Evolutionary conservation across 2,797 vertebrate species (phyloP).

Genomic region (Carduelis carduelis): DNA sequence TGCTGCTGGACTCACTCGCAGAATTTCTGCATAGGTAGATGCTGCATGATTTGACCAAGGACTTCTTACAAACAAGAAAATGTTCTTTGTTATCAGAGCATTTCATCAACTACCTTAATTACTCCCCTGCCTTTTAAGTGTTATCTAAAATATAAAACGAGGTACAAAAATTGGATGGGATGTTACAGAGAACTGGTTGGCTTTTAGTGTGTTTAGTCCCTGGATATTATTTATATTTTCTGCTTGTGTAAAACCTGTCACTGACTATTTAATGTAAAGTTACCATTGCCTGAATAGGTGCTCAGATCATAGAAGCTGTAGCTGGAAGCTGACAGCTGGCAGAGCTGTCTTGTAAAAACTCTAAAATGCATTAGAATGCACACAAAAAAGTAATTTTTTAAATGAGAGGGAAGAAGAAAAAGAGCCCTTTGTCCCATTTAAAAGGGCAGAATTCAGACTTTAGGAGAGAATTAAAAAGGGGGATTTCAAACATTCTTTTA

Average conservation of each 20-base stretch:
- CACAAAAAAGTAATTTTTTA: background rate
- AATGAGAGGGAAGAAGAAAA: background rate
- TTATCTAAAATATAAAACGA: background rate
- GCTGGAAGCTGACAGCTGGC: background rate
- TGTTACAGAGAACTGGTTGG: background rate
- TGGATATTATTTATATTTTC: background rate
- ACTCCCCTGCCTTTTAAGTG: background rate
- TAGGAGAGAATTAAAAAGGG: background rate
- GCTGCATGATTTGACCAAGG: background rate
- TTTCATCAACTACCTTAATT: background rate
- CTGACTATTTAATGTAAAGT: background rate
- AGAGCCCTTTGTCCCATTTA: background rate
- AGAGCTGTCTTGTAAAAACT: background rate
- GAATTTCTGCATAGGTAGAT: background rate
- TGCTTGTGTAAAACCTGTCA: background rate
- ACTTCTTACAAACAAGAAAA: background rate
- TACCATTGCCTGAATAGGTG: background rate
- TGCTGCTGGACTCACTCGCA: background rate
- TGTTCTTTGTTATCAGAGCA: background rate
- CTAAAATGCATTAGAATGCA: background rate
- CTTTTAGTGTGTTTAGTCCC: background rate
- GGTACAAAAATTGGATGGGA: rapidly evolving
- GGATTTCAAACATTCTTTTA: background rate
- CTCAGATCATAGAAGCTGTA: background rate
- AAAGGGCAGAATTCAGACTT: background rate